Evolutionary conservation across 30 jellyfish, hydroid and myxozoan genomes (phyloP).

Genomic region (Aurelia sp.): DNA sequence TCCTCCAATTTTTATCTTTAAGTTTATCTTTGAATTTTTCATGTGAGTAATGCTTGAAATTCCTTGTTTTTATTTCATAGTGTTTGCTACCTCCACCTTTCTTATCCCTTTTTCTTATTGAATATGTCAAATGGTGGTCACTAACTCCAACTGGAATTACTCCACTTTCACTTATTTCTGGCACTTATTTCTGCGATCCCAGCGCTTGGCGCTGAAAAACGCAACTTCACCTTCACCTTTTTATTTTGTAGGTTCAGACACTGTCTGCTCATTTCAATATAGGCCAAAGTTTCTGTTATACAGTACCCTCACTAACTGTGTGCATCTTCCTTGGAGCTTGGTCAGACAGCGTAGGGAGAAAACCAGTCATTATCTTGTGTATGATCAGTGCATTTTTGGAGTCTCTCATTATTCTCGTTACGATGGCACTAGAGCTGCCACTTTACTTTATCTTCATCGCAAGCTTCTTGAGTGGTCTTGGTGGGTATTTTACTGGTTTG

Average conservation of each 20-base stretch:
- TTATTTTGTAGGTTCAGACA: constrained; percentile 68
- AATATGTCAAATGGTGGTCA: no score
- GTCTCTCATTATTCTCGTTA: constrained; percentile 9
- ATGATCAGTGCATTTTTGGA: constrained; percentile 60
- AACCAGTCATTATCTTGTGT: constrained; percentile 59
- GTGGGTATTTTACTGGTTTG: constrained; percentile 80
- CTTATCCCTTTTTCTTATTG: no score
- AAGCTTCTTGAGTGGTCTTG: constrained; percentile 75
- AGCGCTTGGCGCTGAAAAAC: no score
- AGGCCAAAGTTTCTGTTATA: constrained; percentile 54
- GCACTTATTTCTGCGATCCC: no score
- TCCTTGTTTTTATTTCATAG: no score
- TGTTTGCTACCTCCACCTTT: no score
- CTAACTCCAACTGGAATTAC: no score
- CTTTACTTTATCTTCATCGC: constrained; percentile 63
- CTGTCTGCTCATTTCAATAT: constrained; percentile 59
- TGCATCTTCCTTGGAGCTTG: constrained; percentile 75
- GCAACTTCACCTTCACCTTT: no score
- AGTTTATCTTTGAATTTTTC: no score
- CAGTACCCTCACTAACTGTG: constrained; percentile 65
- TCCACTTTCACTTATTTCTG: no score
- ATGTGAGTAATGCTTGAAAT: no score
- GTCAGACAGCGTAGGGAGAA: constrained; percentile 91
- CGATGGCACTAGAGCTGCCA: constrained; percentile 74
- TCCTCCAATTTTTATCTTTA: no score